Evolutionary conservation across 2,888 invertebrate genomes (phyloP).

Genomic region (Tanypteryx hageni): DNA sequence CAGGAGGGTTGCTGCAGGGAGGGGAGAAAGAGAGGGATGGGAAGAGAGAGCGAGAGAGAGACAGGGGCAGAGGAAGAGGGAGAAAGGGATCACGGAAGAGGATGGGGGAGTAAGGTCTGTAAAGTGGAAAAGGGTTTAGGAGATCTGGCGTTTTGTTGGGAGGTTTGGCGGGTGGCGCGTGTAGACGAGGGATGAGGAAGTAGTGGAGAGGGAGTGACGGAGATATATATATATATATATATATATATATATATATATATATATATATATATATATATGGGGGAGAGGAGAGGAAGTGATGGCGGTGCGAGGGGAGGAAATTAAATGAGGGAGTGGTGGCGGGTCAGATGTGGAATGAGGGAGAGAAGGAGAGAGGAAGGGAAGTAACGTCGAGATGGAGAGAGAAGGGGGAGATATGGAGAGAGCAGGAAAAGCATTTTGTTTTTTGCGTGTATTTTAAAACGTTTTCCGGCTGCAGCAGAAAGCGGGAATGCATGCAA

Average conservation of each 20-base stretch:
- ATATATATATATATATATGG: too few species aligned
- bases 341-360: too few species aligned
- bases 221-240: too few species aligned
- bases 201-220: too few species aligned
- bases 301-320: too few species aligned
- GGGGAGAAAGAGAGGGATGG: background rate
- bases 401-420: background rate
- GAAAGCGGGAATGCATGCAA: background rate
- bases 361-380: background rate
- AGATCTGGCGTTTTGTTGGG: conserved; percentile 36
- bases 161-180: background rate
- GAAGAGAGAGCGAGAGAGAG: background rate
- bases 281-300: too few species aligned
- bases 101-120: conserved; percentile 15
- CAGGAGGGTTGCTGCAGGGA: background rate
- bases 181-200: background rate
- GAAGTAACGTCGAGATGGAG: background rate
- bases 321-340: too few species aligned
- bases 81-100: background rate
- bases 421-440: background rate
- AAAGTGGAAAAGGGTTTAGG: conserved; percentile 14
- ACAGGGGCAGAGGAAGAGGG: background rate
- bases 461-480: conserved; percentile 1
- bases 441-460: conserved; percentile 28
- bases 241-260: too few species aligned